Evolutionary conservation across 2,888 invertebrate genomes (phyloP), one percentile per base, ranked within the genome.

Genomic region (Myopa testacea): DNA sequence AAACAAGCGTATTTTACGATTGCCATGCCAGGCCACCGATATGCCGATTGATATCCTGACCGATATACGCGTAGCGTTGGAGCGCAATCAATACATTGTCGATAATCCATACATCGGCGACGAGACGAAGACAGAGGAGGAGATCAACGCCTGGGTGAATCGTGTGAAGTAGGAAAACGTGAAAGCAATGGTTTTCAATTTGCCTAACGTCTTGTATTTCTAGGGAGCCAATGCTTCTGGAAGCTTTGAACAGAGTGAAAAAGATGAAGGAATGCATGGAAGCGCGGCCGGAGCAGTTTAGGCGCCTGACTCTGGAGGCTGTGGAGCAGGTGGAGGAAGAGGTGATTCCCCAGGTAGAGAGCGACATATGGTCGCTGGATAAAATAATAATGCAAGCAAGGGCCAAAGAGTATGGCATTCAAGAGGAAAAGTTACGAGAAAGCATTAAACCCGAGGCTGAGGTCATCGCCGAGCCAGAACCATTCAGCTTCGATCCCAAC

Each of bases 21-120:
- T 87, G 0, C 81, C 86, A 7, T 85, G 84, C 50, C 83, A 83
- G 10, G 85, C 63, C 16, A 87, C 87, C 78, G 84, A 83, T 0
- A 50, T 88, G 60, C 81, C 81, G 4, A 50, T 73, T 2, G 84
- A 87, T 0, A 75, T 84, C 5, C 86, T 87, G 78, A 76, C 80
- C 4, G 86, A 88, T 50, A 81, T 85, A 4, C 84, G 84, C 0
- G 8, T 87, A 0, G 80, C 86, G 5, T 16, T 87, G 37, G 81
- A 84, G n/a, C 84, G 88, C 0, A 88, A 88, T 77, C 77, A 80
- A 4, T 86, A 81, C 55, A 74, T 82, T 12, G 26, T 40, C 0
- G 79, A 81, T 2, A 83, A 85, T 79, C 78, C 83, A 0, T 85
- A 82, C 37, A 58, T 87, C 45, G 82, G 82, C 0, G 82, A 85